phyloP scores from a whole-genome alignment of 2,888 invertebrate species.

The Sipha maydis region DNA sequence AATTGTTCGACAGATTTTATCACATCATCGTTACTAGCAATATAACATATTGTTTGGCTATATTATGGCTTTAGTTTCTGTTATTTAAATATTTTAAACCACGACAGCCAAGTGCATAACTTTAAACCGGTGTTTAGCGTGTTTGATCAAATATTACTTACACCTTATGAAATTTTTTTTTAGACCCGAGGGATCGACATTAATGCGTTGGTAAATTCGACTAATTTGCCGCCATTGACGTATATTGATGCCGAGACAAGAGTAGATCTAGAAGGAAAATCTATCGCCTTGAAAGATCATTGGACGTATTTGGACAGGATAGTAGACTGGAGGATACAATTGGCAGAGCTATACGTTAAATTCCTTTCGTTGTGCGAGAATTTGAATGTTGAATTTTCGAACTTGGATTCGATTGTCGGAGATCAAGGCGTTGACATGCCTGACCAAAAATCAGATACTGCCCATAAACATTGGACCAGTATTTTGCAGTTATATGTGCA shows the following conservation, averaged over 20 bases:
- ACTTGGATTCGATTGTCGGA: constrained; percentile 72
- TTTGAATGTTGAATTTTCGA: constrained; percentile 75
- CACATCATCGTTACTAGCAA: not conserved
- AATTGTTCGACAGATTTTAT: not conserved
- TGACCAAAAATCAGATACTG: constrained; percentile 64
- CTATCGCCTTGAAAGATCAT: constrained; percentile 73
- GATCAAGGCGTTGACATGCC: constrained; percentile 67
- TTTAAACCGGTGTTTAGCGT: not conserved
- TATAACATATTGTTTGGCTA: not conserved
- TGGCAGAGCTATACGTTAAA: constrained; percentile 76
- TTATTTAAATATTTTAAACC: not conserved
- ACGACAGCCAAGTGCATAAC: not conserved
- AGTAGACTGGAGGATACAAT: constrained; percentile 74
- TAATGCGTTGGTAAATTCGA: constrained; percentile 71
- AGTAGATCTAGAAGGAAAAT: constrained; percentile 74
- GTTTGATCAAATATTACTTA: not conserved
- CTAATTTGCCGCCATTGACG: constrained; percentile 72
- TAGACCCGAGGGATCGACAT: constrained; percentile 77
- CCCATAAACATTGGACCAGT: constrained; percentile 76
- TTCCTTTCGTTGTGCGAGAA: constrained; percentile 78
- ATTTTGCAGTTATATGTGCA: constrained; percentile 75
- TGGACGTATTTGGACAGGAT: constrained; percentile 75
- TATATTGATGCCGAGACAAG: constrained; percentile 74
- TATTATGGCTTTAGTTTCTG: not conserved
- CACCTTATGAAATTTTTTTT: constrained; percentile 64